Evolutionary conservation across 2,797 vertebrate species (phyloP).

Genomic region (Lacerta viridis): DNA sequence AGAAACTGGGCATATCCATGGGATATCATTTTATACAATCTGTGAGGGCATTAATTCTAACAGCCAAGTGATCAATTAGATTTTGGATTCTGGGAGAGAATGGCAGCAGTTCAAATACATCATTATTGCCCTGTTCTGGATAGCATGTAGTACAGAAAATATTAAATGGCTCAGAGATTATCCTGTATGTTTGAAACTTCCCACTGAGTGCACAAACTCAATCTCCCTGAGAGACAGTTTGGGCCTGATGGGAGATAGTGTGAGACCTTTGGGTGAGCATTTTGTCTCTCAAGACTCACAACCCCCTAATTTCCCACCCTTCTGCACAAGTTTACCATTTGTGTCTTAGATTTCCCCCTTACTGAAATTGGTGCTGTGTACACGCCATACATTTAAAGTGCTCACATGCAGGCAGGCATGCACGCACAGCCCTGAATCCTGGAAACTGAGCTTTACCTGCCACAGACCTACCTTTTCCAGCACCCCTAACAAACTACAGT

Average conservation of each 20-base stretch:
- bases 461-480: no score
- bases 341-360: neutral
- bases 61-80: neutral
- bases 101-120: neutral
- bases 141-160: neutral
- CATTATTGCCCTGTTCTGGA: neutral
- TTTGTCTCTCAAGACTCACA: neutral
- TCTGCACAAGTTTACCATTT: neutral
- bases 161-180: conserved; percentile 45
- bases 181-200: conserved; percentile 38
- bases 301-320: neutral
- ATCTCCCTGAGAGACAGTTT: neutral
- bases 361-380: no score
- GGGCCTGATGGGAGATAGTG: neutral
- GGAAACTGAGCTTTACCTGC: no score
- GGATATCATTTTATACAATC: neutral
- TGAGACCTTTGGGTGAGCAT: neutral
- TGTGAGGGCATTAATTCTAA: neutral
- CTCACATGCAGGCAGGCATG: no score
- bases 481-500: no score
- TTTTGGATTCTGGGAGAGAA: neutral
- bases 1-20: neutral
- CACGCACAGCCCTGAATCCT: no score
- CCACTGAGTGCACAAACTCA: conserved; percentile 9
- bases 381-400: no score